Percentiles rank a stretch among this genome's conserved stretches.
Conservation (phyloP, 2,113 vertebrate species). For the Otolemur garnettii region DNA sequence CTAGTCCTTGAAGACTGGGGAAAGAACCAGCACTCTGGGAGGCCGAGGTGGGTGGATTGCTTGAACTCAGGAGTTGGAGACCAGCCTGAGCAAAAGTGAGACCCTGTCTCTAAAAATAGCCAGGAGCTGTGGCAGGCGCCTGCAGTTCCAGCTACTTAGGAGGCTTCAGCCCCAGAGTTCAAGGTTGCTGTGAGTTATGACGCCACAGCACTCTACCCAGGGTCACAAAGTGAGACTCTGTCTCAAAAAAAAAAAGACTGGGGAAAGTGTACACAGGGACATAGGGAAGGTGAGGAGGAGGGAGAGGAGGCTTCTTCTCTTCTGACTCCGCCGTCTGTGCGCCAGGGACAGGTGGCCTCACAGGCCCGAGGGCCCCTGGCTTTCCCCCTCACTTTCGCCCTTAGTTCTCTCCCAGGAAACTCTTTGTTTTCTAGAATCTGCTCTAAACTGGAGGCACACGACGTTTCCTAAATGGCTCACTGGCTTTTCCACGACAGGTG, state of each 20-base stretch:
- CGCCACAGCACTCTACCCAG: too few species aligned
- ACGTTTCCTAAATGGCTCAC: not conserved
- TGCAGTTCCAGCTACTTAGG: too few species aligned
- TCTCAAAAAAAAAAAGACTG: too few species aligned
- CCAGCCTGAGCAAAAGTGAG: too few species aligned
- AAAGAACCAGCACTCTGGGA: too few species aligned
- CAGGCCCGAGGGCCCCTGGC: not conserved
- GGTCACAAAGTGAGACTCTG: too few species aligned
- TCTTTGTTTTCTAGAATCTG: not conserved
- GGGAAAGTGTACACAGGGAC: not conserved
- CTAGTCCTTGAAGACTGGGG: not conserved
- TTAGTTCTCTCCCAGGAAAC: not conserved
- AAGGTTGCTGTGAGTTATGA: too few species aligned
- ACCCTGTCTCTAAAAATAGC: too few species aligned
- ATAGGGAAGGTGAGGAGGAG: not conserved
- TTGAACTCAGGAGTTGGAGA: too few species aligned
- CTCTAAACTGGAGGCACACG: not conserved
- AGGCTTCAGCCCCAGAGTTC: too few species aligned
- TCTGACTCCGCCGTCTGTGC: not conserved
- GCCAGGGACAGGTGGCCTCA: not conserved
- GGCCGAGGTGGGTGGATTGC: too few species aligned
- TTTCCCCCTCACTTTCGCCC: not conserved
- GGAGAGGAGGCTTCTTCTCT: not conserved
- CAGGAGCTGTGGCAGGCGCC: too few species aligned
- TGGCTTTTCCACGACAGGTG: not conserved